Base-by-base conservation (phyloP, 2,113 vertebrate species). In the Willisornis vidua region DNA sequence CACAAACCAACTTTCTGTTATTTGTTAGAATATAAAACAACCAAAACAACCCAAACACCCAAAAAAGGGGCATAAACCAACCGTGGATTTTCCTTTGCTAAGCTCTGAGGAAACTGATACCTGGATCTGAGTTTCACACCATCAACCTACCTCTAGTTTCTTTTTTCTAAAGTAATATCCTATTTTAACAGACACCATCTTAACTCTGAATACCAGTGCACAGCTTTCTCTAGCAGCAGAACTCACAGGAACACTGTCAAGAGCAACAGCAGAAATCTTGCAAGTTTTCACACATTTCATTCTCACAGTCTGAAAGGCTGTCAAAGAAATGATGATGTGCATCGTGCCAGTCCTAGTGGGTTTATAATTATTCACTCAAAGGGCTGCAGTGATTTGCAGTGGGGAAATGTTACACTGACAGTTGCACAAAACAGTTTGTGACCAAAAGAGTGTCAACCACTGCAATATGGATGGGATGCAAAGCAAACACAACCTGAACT, bases 401-500 rank as follows among this genome's bases (percentile, higher is more conserved):
- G 48, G 39, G 20, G 26, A 65, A 84, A 61, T 6, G 15, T 79
- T 65, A 52, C 41, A 12, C 22, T 37, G 29, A 6, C 1, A 19
- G 49, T 15, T 82, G 78, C 28, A 65, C 52, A 59, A 75, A 89
- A 59, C 0, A 1, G 9, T 73, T 28, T 3, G 8, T 17, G 55
- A 57, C 48, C 78, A 45, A 37, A 72, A 68, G 39, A 23, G 14
- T 3, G 22, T 10, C 28, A 51, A n/a, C 35, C 22, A 8, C 25
- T n/a, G 57, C 72, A 78, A 2, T 25, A 33, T 8, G 8, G 8
- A n/a, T 0, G 5, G 48, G 76, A 61, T 3, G 2, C 37, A 87
- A 58, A 87, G 77, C 62, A 95, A 96, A 96, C 62, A 81, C n/a
- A 72, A 17, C 3, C 29, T 83, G 74, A 87, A 89, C 87, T 95